phyloP scores from a whole-genome alignment of 2,797 vertebrate species.

The Micromesistius poutassou region DNA sequence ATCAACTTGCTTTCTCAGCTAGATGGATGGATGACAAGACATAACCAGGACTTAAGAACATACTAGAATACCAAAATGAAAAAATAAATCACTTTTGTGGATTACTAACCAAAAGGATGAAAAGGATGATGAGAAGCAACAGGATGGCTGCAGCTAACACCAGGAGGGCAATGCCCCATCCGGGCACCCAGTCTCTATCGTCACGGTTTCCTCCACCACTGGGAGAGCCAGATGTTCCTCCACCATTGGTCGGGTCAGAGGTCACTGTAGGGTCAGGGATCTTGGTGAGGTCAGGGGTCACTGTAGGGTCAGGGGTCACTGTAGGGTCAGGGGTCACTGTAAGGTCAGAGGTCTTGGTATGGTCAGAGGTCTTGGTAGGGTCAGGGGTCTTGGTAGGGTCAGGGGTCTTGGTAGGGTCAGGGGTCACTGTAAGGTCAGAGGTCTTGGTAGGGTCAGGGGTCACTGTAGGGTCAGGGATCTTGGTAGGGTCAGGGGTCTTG shows the following conservation, averaged over 20 bases:
- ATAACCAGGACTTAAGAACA: no score
- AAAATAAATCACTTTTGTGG: background rate
- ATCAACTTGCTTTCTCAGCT: background rate
- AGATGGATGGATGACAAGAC: background rate
- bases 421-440: no score
- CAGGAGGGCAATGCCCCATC: constrained; percentile 63
- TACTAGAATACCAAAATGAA: background rate
- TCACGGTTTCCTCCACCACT: background rate
- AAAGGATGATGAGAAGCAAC: constrained; percentile 61
- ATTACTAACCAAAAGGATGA: constrained; percentile 61
- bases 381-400: no score
- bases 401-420: no score
- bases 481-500: no score
- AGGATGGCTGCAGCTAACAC: constrained; percentile 55
- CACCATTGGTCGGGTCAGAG: background rate
- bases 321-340: no score
- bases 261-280: background rate
- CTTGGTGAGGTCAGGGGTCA: background rate
- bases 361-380: no score
- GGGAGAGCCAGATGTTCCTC: no score
- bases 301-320: background rate
- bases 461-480: no score
- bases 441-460: background rate
- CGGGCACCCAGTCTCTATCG: constrained; percentile 39
- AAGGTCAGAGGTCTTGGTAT: no score